Evolutionary conservation across 1,140 invertebrate species (phyloP).

Genomic region (Agrypnia vestita): DNA sequence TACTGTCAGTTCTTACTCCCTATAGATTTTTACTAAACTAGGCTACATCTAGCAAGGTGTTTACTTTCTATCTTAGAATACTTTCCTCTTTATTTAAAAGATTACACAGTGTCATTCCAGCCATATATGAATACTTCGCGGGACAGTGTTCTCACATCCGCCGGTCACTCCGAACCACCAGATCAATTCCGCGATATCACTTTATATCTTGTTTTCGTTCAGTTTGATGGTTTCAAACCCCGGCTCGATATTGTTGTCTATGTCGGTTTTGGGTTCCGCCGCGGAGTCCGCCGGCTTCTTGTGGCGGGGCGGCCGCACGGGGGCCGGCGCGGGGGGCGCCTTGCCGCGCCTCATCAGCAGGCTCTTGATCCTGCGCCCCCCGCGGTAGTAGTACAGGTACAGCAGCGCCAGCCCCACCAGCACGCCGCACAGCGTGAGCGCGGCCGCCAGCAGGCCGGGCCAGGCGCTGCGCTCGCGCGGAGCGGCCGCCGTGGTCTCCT

Average conservation of each 20-base stretch:
- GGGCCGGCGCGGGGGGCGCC: constrained; percentile 61
- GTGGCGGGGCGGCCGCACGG: constrained; percentile 64
- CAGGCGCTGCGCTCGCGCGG: constrained; percentile 20
- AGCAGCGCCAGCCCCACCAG: constrained; percentile 65
- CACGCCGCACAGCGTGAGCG: constrained; percentile 65
- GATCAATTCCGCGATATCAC: neutral
- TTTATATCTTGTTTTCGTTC: constrained; percentile 47
- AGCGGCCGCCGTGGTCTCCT: neutral
- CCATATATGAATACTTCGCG: too few species aligned
- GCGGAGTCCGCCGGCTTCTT: constrained; percentile 59
- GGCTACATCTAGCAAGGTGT: too few species aligned
- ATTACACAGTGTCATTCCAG: too few species aligned
- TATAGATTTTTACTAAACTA: too few species aligned
- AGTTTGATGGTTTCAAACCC: constrained; percentile 56
- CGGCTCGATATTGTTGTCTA: constrained; percentile 50
- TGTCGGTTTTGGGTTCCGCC: constrained; percentile 22
- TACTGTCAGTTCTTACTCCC: too few species aligned
- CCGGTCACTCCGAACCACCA: too few species aligned
- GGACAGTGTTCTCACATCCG: too few species aligned
- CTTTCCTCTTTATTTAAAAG: too few species aligned
- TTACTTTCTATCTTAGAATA: too few species aligned
- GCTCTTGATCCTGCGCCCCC: constrained; percentile 68
- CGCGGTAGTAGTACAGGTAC: constrained; percentile 71
- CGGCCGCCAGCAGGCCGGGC: constrained; percentile 66
- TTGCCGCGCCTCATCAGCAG: constrained; percentile 63